A percentile compares a stretch with the other conserved stretches of the same genome.
phyloP scores from a whole-genome alignment of 2,797 vertebrate species.

The Sparus aurata region DNA sequence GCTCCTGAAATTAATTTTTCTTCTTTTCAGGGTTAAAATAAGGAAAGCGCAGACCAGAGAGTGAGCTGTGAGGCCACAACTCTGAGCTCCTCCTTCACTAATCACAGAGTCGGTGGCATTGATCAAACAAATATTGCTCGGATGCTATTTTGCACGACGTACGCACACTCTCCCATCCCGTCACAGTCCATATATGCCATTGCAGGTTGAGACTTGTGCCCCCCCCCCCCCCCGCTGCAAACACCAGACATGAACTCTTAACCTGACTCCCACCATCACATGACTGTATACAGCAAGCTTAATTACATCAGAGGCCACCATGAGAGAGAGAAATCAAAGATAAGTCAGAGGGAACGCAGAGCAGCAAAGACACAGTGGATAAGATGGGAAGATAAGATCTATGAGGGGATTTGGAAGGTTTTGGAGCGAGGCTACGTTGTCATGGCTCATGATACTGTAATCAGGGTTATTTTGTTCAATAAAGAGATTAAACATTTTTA shows the following conservation, averaged over 20 bases:
- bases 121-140: conserved; percentile 13
- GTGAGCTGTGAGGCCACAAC: conserved; percentile 25
- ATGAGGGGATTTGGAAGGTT: conserved; percentile 12
- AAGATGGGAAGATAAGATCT: conserved; percentile 22
- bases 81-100: conserved; percentile 43
- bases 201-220: conserved; percentile 15
- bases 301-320: conserved; percentile 60
- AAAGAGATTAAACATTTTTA: neutral
- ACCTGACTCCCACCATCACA: conserved; percentile 50
- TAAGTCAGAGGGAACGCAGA: conserved; percentile 13
- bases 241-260: conserved; percentile 34
- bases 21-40: conserved; percentile 35
- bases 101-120: conserved; percentile 43
- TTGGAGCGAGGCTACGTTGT: neutral
- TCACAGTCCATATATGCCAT: conserved; percentile 22
- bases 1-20: conserved; percentile 15
- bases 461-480: neutral
- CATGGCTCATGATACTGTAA: neutral
- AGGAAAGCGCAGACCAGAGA: conserved; percentile 16
- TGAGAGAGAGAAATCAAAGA: conserved; percentile 31
- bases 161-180: conserved; percentile 3
- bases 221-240: neutral
- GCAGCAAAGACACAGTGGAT: neutral
- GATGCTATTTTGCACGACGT: conserved; percentile 16
- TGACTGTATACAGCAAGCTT: conserved; percentile 37